These are phyloP conservation scores for Globia sparganii DNA, from an alignment of 2,888 invertebrate species.

Conservation along the genomic window DNA sequence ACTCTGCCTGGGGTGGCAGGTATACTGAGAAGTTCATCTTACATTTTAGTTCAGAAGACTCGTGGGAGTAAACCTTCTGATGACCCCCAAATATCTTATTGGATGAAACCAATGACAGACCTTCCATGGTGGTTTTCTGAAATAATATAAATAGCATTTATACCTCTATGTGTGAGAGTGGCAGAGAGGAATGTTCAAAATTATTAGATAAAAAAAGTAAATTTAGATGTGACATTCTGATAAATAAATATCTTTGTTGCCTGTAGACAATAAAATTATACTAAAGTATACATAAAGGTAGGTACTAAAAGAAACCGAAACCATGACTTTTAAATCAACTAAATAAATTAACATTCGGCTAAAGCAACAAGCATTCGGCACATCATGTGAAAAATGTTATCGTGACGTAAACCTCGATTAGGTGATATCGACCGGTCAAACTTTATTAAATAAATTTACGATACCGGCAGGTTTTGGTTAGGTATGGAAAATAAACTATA, in stretches of 20 bases:
- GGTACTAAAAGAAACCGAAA: too few species aligned
- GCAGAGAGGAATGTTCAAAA: neutral
- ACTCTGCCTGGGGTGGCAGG: constrained; percentile 94
- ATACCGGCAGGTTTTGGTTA: neutral
- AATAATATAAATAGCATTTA: constrained; percentile 42
- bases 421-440: neutral
- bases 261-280: too few species aligned
- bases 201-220: neutral
- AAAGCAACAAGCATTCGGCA: neutral
- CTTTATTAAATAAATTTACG: neutral
- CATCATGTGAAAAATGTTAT: constrained; percentile 1
- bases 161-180: neutral
- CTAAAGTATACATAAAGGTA: too few species aligned
- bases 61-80: constrained; percentile 96
- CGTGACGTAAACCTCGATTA: constrained; percentile 32
- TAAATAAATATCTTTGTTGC: too few species aligned
- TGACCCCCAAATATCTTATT: constrained; percentile 95
- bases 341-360: neutral
- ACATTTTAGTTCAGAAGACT: constrained; percentile 95
- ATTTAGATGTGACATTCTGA: neutral
- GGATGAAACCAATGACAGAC: constrained; percentile 91
- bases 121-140: constrained; percentile 83
- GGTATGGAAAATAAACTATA: too few species aligned
- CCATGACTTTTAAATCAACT: neutral
- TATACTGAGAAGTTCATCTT: constrained; percentile 98